These are phyloP conservation scores for Archivesica marissinica DNA, from an alignment of 1,140 invertebrate genomes.

Conservation along the genomic window DNA sequence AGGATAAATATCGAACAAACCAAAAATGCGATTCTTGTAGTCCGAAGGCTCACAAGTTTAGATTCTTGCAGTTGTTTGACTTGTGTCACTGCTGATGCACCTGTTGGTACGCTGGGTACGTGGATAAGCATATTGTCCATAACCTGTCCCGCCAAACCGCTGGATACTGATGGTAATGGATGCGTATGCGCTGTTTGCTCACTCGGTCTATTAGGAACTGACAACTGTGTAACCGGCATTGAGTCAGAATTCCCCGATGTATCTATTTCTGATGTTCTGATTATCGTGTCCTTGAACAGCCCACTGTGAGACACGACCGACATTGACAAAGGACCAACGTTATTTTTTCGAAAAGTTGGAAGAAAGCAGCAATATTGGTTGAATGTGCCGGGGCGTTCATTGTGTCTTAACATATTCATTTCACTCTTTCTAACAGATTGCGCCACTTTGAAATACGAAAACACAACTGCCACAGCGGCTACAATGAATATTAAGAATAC, in stretches of 20 bases:
- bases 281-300: neutral
- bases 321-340: too few species aligned
- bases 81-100: neutral
- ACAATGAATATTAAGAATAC: conserved; percentile 12
- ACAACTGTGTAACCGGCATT: too few species aligned
- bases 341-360: too few species aligned
- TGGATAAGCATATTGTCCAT: neutral
- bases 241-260: neutral
- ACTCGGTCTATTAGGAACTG: too few species aligned
- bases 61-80: neutral
- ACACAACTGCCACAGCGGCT: neutral
- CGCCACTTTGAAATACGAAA: conserved; percentile 22
- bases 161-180: too few species aligned
- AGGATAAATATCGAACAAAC: conserved; percentile 24
- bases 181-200: too few species aligned
- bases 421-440: neutral
- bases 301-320: neutral
- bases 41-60: neutral
- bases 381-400: too few species aligned
- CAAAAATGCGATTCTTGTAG: conserved; percentile 7
- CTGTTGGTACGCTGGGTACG: neutral
- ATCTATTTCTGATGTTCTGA: neutral
- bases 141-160: too few species aligned
- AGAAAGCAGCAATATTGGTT: too few species aligned
- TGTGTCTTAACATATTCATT: conserved; percentile 6